Percentiles rank a stretch among this genome's conserved stretches.
Evolutionary conservation across 2,888 invertebrate species (phyloP).

Genomic region (Aporophyla nigra): DNA sequence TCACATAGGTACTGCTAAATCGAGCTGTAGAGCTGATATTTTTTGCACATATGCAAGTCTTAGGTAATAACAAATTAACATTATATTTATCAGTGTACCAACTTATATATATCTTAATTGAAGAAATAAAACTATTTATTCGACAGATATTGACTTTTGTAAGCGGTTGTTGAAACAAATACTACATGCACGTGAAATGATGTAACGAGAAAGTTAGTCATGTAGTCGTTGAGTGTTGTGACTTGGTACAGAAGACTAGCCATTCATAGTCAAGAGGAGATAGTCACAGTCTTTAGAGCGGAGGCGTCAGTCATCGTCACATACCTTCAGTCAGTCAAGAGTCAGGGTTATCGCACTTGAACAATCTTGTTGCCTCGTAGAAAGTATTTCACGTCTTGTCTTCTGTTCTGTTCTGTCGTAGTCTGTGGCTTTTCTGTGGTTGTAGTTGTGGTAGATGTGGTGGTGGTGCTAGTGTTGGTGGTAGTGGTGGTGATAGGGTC

Average conservation of each 20-base stretch:
- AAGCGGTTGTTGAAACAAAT: slow-evolving; percentile 23
- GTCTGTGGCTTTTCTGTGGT: slow-evolving; percentile 74
- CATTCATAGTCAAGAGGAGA: slow-evolving; percentile 41
- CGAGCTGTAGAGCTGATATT: neutral
- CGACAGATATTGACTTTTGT: slow-evolving; percentile 43
- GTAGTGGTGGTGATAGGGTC: slow-evolving; percentile 74
- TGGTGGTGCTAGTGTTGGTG: slow-evolving; percentile 71
- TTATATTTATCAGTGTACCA: too few species aligned
- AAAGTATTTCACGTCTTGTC: slow-evolving; percentile 86
- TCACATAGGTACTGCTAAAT: neutral
- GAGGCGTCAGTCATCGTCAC: slow-evolving; percentile 74
- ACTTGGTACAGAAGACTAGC: slow-evolving; percentile 40
- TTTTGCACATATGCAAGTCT: too few species aligned
- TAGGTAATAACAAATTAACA: neutral
- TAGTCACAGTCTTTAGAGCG: slow-evolving; percentile 47
- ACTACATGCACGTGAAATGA: slow-evolving; percentile 50
- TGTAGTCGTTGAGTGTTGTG: slow-evolving; percentile 66
- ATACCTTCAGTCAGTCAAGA: slow-evolving; percentile 79
- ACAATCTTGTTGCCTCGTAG: slow-evolving; percentile 89
- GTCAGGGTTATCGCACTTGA: slow-evolving; percentile 86
- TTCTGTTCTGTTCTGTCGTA: slow-evolving; percentile 77
- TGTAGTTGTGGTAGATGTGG: slow-evolving; percentile 73
- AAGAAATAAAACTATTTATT: slow-evolving; percentile 17
- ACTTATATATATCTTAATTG: neutral
- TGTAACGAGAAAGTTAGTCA: slow-evolving; percentile 64